Base-by-base conservation (phyloP, 1,140 invertebrate genomes). In the Cyclina sinensis region DNA sequence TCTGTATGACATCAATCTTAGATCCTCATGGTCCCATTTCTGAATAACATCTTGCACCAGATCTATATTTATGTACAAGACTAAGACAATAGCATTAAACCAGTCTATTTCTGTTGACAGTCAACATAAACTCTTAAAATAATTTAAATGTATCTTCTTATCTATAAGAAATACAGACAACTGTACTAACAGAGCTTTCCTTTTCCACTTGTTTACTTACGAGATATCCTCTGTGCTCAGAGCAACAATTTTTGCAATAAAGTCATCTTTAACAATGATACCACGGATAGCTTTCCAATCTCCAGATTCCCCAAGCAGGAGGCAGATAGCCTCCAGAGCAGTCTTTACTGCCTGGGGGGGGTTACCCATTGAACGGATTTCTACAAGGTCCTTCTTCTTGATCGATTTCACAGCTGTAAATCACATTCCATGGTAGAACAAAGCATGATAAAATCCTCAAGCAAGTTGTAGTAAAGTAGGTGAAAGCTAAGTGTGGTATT, bases 161-260 rank as follows among this genome's bases (percentile, higher is more conserved):
- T n/a, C n/a, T n/a, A n/a, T n/a, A n/a, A n/a, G n/a, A n/a, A n/a
- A n/a, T n/a, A n/a, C n/a, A n/a, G n/a, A n/a, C n/a, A n/a, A n/a
- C n/a, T n/a, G n/a, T n/a, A n/a, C n/a, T n/a, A n/a, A n/a, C n/a
- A n/a, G n/a, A n/a, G 43, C 14, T 43, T 43, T 43, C 43, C 14
- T 43, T 43, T 43, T 43, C 43, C 14, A 14, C 4, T 43, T 27
- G 7, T 70, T 39, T 39, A 87, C 85, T 98, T 97, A 99, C 98
- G 97, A 98, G 96, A 99, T 99, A 94, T 98, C 97, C 96, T 99
- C 99, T 89, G 99, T 99, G 96, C 98, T 97, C 97, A 99, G 99
- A 97, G 99, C 99, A 95, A 99, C 98, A 96, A 99, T 99, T 94
- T 98, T 98, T 96, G 98, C 98, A 96, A 99, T 99, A 97, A 99